Percentiles rank a stretch among this genome's conserved stretches.
These are phyloP conservation scores for Turritopsis rubra DNA, from an alignment of 30 jellyfish, hydroid and myxozoan species.

Conservation along the genomic window DNA sequence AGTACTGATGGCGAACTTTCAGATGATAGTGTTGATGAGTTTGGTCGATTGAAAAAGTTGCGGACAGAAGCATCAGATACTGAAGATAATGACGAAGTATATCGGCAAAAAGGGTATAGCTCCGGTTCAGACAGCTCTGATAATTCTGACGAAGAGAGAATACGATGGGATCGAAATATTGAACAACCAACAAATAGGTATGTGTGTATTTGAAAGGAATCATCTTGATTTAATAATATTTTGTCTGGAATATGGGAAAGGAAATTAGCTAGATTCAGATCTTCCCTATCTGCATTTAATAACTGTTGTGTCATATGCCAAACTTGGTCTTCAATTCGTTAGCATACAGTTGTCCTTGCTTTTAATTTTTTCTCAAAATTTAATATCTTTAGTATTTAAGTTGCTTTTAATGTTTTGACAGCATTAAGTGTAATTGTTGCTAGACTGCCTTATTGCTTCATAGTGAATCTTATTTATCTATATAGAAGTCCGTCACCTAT, in stretches of 20 bases:
- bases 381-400: no score
- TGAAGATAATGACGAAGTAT: constrained; percentile 20
- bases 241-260: no score
- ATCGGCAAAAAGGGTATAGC: constrained; percentile 19
- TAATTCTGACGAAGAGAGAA: constrained; percentile 33
- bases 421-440: no score
- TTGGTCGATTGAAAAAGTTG: constrained; percentile 29
- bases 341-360: no score
- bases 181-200: constrained; percentile 14
- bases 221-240: no score
- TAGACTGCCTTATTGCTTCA: not conserved
- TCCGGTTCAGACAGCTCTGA: constrained; percentile 36
- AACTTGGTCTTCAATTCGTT: no score
- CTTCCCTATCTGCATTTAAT: no score
- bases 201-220: not conserved
- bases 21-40: constrained; percentile 34
- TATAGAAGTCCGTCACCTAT: constrained; percentile 23
- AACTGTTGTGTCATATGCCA: no score
- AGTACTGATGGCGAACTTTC: constrained; percentile 44
- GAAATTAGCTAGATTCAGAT: no score
- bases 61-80: constrained; percentile 38
- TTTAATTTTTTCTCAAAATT: no score
- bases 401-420: no score
- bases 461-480: not conserved
- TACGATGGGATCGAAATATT: constrained; percentile 17